phyloP scores from a whole-genome alignment of 2,113 vertebrate genomes.

The Aegithalos caudatus region DNA sequence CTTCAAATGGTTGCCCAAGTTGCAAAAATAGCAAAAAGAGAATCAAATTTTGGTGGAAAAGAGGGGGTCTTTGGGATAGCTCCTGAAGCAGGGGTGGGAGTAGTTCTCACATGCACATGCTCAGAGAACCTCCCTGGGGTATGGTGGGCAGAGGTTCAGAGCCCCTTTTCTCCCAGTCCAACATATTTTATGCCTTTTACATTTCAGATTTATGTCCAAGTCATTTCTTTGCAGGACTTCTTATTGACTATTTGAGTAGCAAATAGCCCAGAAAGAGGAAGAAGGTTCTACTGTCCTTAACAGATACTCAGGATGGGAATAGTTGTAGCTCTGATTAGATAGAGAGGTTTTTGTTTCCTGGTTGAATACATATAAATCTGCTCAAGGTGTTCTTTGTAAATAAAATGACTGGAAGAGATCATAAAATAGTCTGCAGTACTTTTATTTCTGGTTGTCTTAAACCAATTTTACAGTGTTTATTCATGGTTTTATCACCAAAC shows the following conservation, averaged over 20 bases:
- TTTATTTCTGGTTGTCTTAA: background rate
- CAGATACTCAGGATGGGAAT: background rate
- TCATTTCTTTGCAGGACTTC: background rate
- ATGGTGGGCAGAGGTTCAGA: background rate
- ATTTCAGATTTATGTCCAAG: background rate
- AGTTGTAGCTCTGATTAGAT: background rate
- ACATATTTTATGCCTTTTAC: background rate
- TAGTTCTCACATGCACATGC: accelerated
- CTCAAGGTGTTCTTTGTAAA: background rate
- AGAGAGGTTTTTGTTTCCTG: background rate
- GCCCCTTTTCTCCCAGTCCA: background rate
- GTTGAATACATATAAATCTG: background rate
- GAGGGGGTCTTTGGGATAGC: background rate
- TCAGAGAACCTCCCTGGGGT: background rate
- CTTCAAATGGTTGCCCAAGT: background rate
- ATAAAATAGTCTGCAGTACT: background rate
- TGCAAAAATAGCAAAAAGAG: background rate
- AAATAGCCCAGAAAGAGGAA: background rate
- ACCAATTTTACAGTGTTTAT: background rate
- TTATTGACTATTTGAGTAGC: background rate
- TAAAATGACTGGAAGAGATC: background rate
- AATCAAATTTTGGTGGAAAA: background rate
- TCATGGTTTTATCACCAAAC: background rate
- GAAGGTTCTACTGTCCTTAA: background rate
- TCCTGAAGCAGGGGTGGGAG: background rate